These are phyloP conservation scores for Darevskia nairensis DNA, from an alignment of 2,797 vertebrate genomes.

Conservation along the genomic window DNA sequence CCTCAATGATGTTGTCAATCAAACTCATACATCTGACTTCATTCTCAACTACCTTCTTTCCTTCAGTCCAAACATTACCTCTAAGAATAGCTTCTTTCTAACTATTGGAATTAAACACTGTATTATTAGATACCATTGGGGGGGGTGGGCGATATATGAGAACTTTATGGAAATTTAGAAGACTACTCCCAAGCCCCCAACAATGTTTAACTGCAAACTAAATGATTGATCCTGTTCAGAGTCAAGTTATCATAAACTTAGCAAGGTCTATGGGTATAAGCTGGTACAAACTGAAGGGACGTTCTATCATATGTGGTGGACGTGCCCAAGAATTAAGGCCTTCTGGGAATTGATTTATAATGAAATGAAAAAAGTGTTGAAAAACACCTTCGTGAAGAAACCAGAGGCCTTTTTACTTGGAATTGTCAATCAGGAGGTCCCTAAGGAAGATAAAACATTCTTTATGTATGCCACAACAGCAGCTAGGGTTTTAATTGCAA, in stretches of 20 bases:
- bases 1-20: conserved; percentile 10
- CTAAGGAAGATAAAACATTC: too few relatives aligned
- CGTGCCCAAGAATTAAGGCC: too few relatives aligned
- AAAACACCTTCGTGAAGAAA: too few relatives aligned
- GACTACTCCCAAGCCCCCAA: neutral
- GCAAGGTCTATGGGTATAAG: neutral
- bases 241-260: neutral
- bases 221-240: neutral
- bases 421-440: too few relatives aligned
- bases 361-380: too few relatives aligned
- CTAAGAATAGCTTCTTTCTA: conserved; percentile 35
- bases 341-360: too few relatives aligned
- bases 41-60: conserved; percentile 6
- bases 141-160: neutral
- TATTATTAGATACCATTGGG: neutral
- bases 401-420: too few relatives aligned
- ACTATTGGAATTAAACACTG: neutral
- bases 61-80: conserved; percentile 28
- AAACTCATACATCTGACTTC: neutral
- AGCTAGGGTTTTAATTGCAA: too few relatives aligned
- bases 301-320: too few relatives aligned
- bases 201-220: neutral
- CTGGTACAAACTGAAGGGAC: neutral
- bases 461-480: too few relatives aligned
- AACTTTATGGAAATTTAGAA: neutral